Percentiles rank a stretch among this genome's conserved stretches.
phyloP scores from a whole-genome alignment of 2,888 invertebrate species.

The Clistopyga incitator region DNA sequence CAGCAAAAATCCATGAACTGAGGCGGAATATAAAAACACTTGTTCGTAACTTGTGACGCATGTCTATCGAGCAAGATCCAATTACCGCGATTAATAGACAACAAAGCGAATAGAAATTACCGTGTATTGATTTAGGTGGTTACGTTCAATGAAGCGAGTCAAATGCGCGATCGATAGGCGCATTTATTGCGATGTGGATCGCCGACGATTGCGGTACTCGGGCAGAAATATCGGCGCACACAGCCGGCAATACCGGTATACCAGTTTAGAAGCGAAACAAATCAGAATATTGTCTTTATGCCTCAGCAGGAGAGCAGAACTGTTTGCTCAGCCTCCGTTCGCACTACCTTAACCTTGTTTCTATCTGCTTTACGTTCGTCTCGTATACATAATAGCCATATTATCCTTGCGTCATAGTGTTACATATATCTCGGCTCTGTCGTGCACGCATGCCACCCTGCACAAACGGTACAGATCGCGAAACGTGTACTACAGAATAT shows the following conservation, averaged over 20 bases:
- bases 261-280: conserved; percentile 19
- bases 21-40: not conserved
- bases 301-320: conserved; percentile 22
- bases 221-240: conserved; percentile 35
- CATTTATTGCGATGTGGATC: conserved; percentile 42
- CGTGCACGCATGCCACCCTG: conserved; percentile 35
- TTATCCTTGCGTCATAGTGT: conserved; percentile 54
- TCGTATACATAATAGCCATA: conserved; percentile 56
- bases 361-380: conserved; percentile 47
- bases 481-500: conserved; percentile 39
- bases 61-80: conserved; percentile 37
- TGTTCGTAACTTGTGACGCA: conserved; percentile 28
- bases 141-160: conserved; percentile 51
- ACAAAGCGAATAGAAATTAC: conserved; percentile 47
- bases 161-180: conserved; percentile 39
- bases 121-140: conserved; percentile 42
- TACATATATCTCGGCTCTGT: conserved; percentile 38
- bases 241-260: conserved; percentile 31
- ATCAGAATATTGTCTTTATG: conserved; percentile 21
- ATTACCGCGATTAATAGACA: conserved; percentile 57
- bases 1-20: not conserved
- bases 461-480: conserved; percentile 29
- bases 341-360: conserved; percentile 63
- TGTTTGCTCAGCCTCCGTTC: conserved; percentile 28
- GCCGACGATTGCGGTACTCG: conserved; percentile 36